Percentiles rank a stretch among this genome's conserved stretches.
These are phyloP conservation scores for Zosterops hypoxanthus DNA, from an alignment of 2,113 vertebrate species.

Conservation along the genomic window DNA sequence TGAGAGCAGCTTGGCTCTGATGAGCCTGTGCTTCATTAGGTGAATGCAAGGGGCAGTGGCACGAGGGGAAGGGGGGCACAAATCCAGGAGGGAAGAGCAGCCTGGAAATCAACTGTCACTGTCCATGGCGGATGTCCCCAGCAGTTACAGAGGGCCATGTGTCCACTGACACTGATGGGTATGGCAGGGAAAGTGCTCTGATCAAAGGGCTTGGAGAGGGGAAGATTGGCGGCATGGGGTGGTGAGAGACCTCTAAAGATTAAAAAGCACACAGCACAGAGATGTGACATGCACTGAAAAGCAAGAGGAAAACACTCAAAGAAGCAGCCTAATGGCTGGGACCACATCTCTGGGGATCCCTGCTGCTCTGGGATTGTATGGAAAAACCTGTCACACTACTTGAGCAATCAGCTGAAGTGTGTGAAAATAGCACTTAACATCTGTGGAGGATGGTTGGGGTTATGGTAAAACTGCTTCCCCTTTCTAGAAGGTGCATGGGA, in stretches of 20 bases:
- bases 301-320: background rate
- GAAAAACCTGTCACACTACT: background rate
- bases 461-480: rapidly evolving
- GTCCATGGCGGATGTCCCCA: background rate
- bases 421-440: background rate
- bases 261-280: background rate
- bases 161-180: background rate
- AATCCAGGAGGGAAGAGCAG: background rate
- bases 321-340: background rate
- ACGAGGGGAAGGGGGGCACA: background rate
- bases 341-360: background rate
- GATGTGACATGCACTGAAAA: background rate
- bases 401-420: background rate
- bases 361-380: background rate
- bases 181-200: background rate
- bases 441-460: background rate
- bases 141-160: rapidly evolving
- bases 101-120: background rate
- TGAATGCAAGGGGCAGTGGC: background rate
- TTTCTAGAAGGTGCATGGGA: background rate
- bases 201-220: background rate
- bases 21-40: background rate
- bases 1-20: background rate
- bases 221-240: rapidly evolving
- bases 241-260: background rate